phyloP scores from a whole-genome alignment of 2,113 vertebrate species.

The Recurvirostra avosetta region DNA sequence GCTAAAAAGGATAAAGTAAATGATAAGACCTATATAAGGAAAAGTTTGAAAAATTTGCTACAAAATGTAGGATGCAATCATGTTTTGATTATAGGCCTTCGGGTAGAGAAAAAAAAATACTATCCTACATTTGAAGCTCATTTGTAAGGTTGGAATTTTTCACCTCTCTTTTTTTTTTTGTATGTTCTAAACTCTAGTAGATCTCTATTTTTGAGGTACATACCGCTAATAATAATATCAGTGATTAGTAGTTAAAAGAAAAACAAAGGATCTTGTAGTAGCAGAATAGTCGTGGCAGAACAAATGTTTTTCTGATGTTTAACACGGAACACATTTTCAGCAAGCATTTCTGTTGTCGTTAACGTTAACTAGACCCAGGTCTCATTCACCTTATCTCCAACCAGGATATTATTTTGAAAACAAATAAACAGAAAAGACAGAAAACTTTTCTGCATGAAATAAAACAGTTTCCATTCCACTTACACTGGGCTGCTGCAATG shows the following conservation, averaged over 20 bases:
- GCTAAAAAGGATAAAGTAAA: background rate
- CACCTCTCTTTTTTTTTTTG: background rate
- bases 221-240: background rate
- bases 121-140: background rate
- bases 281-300: background rate
- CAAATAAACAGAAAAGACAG: background rate
- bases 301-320: background rate
- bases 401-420: background rate
- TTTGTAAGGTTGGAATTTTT: background rate
- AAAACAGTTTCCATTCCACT: background rate
- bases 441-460: background rate
- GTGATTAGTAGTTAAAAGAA: background rate
- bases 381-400: background rate
- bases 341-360: background rate
- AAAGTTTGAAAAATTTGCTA: background rate
- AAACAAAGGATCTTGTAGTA: background rate
- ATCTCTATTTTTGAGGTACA: background rate
- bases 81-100: background rate
- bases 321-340: background rate
- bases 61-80: background rate
- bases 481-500: background rate
- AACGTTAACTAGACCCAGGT: background rate
- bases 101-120: background rate
- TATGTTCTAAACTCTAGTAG: background rate
- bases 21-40: background rate